A percentile compares a stretch with the other conserved stretches of the same genome.
Conservation (phyloP, 37 sponge, comb jelly and placozoan genomes). For the Petrosia ficiformis region DNA sequence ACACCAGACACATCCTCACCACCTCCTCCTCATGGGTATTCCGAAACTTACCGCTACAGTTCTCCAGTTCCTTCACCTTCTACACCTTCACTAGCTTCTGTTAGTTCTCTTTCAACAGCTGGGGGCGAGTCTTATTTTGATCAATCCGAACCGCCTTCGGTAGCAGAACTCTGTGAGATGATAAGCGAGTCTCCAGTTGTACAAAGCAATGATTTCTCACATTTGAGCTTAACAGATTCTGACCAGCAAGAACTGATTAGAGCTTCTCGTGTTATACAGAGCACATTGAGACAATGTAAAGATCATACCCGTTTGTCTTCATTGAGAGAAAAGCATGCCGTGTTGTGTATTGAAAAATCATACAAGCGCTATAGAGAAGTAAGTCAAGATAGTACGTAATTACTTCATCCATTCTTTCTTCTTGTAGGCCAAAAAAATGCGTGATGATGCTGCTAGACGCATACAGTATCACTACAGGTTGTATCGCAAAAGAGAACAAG, state of each 20-base stretch:
- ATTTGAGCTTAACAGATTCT: constrained; percentile 38
- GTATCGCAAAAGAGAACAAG: constrained; percentile 26
- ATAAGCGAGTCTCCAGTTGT: constrained; percentile 55
- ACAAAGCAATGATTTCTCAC: constrained; percentile 46
- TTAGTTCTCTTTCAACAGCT: constrained; percentile 29
- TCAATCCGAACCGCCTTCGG: constrained; percentile 33
- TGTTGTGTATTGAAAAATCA: constrained; percentile 47
- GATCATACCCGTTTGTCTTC: constrained; percentile 1
- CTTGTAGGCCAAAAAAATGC: constrained; percentile 23
- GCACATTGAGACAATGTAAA: constrained; percentile 54
- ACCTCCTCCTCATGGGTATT: not conserved
- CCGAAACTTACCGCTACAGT: not conserved
- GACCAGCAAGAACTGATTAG: constrained; percentile 59
- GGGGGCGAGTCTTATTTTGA: constrained; percentile 34
- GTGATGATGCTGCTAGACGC: constrained; percentile 35
- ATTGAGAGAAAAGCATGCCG: constrained; percentile 49
- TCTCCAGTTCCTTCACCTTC: constrained; percentile 30
- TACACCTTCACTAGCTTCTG: constrained; percentile 39
- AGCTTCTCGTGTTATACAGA: constrained; percentile 51
- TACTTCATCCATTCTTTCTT: not conserved
- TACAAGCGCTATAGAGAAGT: constrained; percentile 62
- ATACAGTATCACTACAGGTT: constrained; percentile 54
- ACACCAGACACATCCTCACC: not conserved
- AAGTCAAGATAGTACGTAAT: not conserved
- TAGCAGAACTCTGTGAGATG: constrained; percentile 58